Conservation (phyloP, 2,888 invertebrate genomes). For the Drosophila phalerata region DNA sequence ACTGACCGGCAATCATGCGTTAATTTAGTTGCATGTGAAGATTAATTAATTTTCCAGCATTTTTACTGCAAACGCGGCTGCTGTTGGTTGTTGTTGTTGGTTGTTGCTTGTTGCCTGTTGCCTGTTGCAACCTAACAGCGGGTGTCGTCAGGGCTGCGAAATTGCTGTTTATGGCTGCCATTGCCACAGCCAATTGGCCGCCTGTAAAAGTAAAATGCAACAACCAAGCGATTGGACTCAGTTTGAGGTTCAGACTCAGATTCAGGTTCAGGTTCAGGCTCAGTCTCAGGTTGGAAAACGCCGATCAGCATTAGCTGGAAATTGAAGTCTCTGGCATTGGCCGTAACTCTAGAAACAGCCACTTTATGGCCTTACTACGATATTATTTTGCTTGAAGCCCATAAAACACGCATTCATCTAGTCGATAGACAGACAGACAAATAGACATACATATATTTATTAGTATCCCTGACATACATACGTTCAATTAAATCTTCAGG, state of each 20-base stretch:
- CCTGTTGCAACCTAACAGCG: constrained; percentile 56
- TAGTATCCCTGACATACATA: constrained; percentile 1
- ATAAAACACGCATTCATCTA: constrained; percentile 50
- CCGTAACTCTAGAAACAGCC: constrained; percentile 35
- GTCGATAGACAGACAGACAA: neutral
- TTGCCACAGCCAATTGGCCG: constrained; percentile 50
- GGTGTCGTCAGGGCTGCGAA: constrained; percentile 74
- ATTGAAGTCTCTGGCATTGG: constrained; percentile 35
- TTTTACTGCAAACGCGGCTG: constrained; percentile 61
- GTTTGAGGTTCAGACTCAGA: constrained; percentile 5
- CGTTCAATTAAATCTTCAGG: neutral
- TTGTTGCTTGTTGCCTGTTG: constrained; percentile 6
- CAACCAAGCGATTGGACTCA: constrained; percentile 10
- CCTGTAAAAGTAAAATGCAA: constrained; percentile 42
- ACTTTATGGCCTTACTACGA: constrained; percentile 51
- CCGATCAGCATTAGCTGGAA: constrained; percentile 35
- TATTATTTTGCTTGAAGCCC: constrained; percentile 57
- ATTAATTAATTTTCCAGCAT: constrained; percentile 79
- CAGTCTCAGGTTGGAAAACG: constrained; percentile 5
- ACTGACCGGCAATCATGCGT: constrained; percentile 75
- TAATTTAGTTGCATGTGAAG: constrained; percentile 82
- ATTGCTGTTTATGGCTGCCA: constrained; percentile 66
- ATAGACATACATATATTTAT: neutral
- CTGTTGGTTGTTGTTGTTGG: constrained; percentile 3
- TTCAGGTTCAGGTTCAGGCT: neutral